Evolutionary conservation across 1,140 invertebrate genomes (phyloP), one percentile per base, ranked within the genome.

Genomic region (Trichomalopsis sarcophagae): DNA sequence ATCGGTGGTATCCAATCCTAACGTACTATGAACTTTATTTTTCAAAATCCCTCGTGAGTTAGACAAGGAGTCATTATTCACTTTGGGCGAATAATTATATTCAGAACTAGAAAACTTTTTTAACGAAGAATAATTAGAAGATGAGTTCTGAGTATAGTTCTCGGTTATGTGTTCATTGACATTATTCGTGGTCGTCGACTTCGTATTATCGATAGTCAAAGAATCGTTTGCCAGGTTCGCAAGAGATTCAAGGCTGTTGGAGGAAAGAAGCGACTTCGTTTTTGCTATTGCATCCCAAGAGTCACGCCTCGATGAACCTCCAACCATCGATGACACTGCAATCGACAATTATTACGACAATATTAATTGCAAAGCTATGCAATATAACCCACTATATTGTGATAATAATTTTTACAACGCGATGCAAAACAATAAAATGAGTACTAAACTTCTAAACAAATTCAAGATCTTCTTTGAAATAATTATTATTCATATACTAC

Each of bases 241-340:
- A 47, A 96, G 90, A 0, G 95, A 96, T 89, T 96, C 95, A 30
- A 96, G 90, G 87, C 93, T 95, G 36, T 95, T 94, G 88, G 95
- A 94, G 13, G 95, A 96, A 21, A 97, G 92, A 87, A 96, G 94
- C 75, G 96, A 95, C 89, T 95, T 95, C 2, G 96, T 97, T 92
- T 96, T 97, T n/a, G 96, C 95, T 33, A 97, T 95, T 1, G 95
- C 95, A 89, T 97, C 96, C 96, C 96, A 97, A 11, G 96, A 96
- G 88, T 97, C 96, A 81, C 96, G 94, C 86, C 96, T 94, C 0
- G 94, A 91, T 11, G 94, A 92, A 36, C 94, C 94, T 2, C 94
- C 93, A 87, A 96, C 94, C 88, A 95, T 94, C n/a, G 96, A 95
- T 4, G 95, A 96, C 7, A 96, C 95, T 91, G 87, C 66, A 89